Conservation (phyloP, 2,797 vertebrate genomes). For the Ateles fusciceps region DNA sequence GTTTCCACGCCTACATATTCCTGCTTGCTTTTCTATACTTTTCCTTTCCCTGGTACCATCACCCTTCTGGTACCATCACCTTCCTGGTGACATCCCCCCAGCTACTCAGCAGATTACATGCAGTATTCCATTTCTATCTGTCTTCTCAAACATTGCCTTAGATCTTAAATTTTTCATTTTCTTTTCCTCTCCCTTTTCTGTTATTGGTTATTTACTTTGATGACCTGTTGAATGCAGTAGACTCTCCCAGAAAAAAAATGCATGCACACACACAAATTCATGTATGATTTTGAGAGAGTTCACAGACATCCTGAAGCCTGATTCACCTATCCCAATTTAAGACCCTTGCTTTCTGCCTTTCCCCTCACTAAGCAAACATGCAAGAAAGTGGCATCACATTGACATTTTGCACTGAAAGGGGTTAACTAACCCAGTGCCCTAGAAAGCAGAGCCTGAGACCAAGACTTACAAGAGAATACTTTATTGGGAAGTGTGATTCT, state of each 20-base stretch:
- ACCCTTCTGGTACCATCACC: not conserved
- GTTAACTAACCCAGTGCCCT: not conserved
- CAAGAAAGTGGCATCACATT: not conserved
- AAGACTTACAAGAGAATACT: not conserved
- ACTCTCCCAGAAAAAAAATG: not conserved
- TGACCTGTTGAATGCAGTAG: not conserved
- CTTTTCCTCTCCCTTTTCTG: not conserved
- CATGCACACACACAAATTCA: not conserved
- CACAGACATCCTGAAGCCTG: not conserved
- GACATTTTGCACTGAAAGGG: not conserved
- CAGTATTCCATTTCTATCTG: not conserved
- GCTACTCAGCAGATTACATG: not conserved
- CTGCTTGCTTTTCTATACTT: not conserved
- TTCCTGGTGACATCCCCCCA: not conserved
- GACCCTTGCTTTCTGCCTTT: not conserved
- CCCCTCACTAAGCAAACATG: not conserved
- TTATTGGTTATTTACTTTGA: not conserved
- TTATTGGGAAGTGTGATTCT: not conserved
- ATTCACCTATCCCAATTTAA: not conserved
- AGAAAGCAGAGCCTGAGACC: not conserved
- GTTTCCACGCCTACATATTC: not conserved
- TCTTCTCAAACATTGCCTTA: not conserved
- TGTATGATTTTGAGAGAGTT: not conserved
- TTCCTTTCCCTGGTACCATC: not conserved
- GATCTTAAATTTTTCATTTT: not conserved